These are phyloP conservation scores for Phoebastria nigripes DNA, from an alignment of 2,797 vertebrate species.

Conservation along the genomic window DNA sequence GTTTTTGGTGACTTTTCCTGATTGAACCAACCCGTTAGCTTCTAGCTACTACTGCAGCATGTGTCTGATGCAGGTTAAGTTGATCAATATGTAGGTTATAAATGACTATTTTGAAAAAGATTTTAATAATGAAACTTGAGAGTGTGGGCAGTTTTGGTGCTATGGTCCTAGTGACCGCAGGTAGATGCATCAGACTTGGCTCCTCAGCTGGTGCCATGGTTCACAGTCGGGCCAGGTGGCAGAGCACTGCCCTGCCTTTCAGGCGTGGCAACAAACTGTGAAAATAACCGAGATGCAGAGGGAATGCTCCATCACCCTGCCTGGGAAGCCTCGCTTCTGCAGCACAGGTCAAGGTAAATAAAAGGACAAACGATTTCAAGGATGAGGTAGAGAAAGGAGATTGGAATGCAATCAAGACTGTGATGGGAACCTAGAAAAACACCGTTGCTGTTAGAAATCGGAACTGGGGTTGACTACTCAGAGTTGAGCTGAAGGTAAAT, in stretches of 20 bases:
- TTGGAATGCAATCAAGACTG: background rate
- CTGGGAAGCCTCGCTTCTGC: background rate
- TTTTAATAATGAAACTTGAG: background rate
- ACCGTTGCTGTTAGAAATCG: background rate
- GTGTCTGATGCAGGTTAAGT: background rate
- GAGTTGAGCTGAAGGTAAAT: background rate
- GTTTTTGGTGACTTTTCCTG: background rate
- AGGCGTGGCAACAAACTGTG: no score
- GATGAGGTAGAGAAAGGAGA: background rate
- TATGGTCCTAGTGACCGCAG: fast-evolving
- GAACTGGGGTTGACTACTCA: background rate
- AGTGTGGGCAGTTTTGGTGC: no score
- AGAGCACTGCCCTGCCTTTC: background rate
- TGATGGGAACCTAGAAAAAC: background rate
- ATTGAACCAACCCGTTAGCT: background rate
- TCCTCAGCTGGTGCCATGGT: fast-evolving
- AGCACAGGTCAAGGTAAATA: no score
- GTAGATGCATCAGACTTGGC: fast-evolving
- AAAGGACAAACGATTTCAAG: background rate
- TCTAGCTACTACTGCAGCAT: background rate
- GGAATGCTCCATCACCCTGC: fast-evolving
- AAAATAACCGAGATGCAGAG: fast-evolving
- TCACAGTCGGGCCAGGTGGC: fast-evolving
- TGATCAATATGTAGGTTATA: background rate
- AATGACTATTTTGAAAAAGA: background rate